These are phyloP conservation scores for Centropristis striata DNA, from an alignment of 2,113 vertebrate genomes.

Conservation along the genomic window DNA sequence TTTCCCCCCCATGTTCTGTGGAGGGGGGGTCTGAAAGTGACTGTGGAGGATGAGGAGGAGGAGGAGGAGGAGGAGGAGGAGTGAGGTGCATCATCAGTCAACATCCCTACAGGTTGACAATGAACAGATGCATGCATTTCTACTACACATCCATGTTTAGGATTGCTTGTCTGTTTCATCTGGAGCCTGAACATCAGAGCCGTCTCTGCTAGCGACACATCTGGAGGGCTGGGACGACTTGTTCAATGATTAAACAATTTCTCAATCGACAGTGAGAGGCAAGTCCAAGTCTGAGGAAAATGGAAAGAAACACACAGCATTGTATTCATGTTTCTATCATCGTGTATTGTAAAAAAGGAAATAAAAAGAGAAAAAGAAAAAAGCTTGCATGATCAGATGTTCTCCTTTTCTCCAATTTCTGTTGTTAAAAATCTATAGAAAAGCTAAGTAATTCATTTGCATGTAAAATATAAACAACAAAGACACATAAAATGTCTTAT, in stretches of 20 bases:
- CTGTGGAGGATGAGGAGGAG: slow-evolving; percentile 37
- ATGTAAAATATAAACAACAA: slow-evolving; percentile 35
- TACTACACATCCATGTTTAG: slow-evolving; percentile 61
- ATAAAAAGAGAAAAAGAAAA: background rate
- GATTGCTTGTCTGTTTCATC: slow-evolving; percentile 67
- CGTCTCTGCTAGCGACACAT: slow-evolving; percentile 24
- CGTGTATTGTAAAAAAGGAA: background rate
- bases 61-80: slow-evolving; percentile 10
- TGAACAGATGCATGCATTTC: slow-evolving; percentile 67
- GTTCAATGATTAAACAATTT: slow-evolving; percentile 65
- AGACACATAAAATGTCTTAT: slow-evolving; percentile 13
- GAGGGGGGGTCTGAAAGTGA: slow-evolving; percentile 44
- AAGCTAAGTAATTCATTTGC: background rate
- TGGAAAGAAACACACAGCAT: background rate
- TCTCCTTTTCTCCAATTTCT: background rate
- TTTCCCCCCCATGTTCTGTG: slow-evolving; percentile 36
- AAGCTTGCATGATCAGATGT: background rate
- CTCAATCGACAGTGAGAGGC: slow-evolving; percentile 39
- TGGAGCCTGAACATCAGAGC: slow-evolving; percentile 35
- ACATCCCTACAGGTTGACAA: slow-evolving; percentile 74
- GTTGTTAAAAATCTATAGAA: background rate
- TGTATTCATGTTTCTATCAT: slow-evolving; percentile 3
- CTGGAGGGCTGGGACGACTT: slow-evolving; percentile 34
- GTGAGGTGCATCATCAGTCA: slow-evolving; percentile 78
- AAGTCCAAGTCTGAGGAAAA: slow-evolving; percentile 4